A percentile compares a stretch with the other conserved stretches of the same genome.
Conservation (phyloP, 1,140 invertebrate species). For the Oppia nitens region DNA sequence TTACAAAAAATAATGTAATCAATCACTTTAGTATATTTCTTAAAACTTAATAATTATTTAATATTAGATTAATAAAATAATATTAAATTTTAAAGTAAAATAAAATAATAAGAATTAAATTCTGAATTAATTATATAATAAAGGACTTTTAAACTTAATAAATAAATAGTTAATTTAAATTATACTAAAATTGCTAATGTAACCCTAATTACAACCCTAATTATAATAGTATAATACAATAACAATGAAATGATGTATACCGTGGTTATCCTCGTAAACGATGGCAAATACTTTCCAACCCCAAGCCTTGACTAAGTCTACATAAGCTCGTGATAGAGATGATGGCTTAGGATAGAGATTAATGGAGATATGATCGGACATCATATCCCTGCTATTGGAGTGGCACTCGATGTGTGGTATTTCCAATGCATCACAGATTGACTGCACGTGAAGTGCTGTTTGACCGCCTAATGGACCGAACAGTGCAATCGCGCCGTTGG, state of each 20-base stretch:
- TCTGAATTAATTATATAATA: no score
- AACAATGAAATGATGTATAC: slow-evolving; percentile 33
- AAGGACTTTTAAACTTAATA: no score
- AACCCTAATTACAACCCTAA: no score
- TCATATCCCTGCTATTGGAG: background rate
- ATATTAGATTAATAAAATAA: no score
- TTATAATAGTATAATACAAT: background rate
- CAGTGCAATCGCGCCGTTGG: slow-evolving; percentile 71
- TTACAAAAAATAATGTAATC: no score
- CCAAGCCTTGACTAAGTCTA: slow-evolving; percentile 29
- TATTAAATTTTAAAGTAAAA: no score
- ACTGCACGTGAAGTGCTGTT: slow-evolving; percentile 53
- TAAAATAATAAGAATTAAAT: no score
- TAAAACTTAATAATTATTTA: no score
- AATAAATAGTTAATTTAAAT: no score
- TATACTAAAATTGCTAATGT: no score
- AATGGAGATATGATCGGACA: slow-evolving; percentile 3
- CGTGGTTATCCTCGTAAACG: slow-evolving; percentile 85
- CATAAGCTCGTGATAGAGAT: background rate
- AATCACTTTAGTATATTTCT: no score
- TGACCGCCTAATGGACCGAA: slow-evolving; percentile 48
- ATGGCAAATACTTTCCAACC: slow-evolving; percentile 85
- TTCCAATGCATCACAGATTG: slow-evolving; percentile 88
- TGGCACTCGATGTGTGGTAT: slow-evolving; percentile 35
- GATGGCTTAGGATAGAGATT: slow-evolving; percentile 7